Evolutionary conservation across 2,888 invertebrate genomes (phyloP), one percentile per base, ranked within the genome.

Genomic region (Coleophora deauratella): DNA sequence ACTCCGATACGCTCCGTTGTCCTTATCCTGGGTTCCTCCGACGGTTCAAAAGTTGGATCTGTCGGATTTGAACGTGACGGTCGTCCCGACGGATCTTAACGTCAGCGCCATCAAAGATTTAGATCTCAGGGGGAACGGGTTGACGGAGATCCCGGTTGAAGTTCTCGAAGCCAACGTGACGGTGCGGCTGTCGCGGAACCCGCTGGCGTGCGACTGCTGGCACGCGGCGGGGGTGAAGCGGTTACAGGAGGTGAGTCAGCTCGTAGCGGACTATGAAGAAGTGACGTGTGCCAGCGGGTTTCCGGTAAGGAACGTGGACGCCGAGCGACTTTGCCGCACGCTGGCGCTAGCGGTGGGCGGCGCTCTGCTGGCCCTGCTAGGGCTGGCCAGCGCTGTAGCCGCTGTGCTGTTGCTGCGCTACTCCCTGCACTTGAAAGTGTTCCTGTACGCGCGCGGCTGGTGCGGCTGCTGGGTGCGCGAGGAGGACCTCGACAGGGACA

Each of bases 161-260:
- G 10, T 53, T 37, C 38, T 54, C 9, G 11, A 12, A 0, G 27
- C 6, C 6, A 48, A 50, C 27, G n/a, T 43, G 12, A 35, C 27
- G 3, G 27, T 59, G 21, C 40, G 37, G 3, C 37, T 63, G 8
- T 44, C 54, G 6, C 36, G 39, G 3, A 64, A 65, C 41, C 54
- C 54, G 9, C 34, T 62, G 9, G 38, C 9, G 3, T 65, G 66
- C 43, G 44, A 47, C 27, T 64, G 66, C 40, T 42, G 14, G 10
- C 40, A 47, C 38, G 27, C 37, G 1, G 42, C 35, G 3, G 43
- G 39, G 21, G 33, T 57, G n/a, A 38, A 21, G 32, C 40, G 32
- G 9, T 10, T 54, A 14, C 43, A 12, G 49, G 43, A 13, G 11
- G 7, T 37, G 15, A 9, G 27, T 27, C 9, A 4, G 0, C 41